Evolutionary conservation across 2,888 invertebrate species (phyloP), one percentile per base, ranked within the genome.

Genomic region (Steinernema scapterisci): DNA sequence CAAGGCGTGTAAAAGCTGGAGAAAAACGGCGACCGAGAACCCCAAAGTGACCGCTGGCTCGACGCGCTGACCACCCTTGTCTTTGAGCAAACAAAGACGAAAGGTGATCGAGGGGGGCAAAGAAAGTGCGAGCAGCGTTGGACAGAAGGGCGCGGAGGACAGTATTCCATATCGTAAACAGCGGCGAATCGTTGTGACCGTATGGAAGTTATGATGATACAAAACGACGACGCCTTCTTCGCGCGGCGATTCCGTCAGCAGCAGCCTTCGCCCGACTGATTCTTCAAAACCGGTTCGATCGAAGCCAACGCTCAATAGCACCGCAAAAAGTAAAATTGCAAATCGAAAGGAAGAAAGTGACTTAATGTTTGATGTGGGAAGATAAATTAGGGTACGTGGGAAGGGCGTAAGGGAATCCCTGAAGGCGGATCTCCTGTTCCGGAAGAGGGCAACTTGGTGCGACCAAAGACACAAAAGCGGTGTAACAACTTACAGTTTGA

Each of bases 401-500:
- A n/a, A n/a, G n/a, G n/a, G n/a, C n/a, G n/a, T n/a, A n/a, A n/a
- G n/a, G n/a, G n/a, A n/a, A n/a, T n/a, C n/a, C n/a, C n/a, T n/a
- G n/a, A n/a, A n/a, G n/a, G n/a, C n/a, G n/a, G n/a, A n/a, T n/a
- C n/a, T n/a, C n/a, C n/a, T n/a, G n/a, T n/a, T n/a, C n/a, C n/a
- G n/a, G n/a, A n/a, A n/a, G n/a, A n/a, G n/a, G n/a, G n/a, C n/a
- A n/a, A n/a, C n/a, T n/a, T n/a, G n/a, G n/a, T n/a, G n/a, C n/a
- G n/a, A n/a, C n/a, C 45, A 44, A 11, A 23, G 23, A 70, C 70
- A n/a, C 13, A n/a, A 46, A 27, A n/a, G 31, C n/a, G 21, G n/a
- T n/a, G n/a, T n/a, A 72, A 44, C 27, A 16, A 82, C 84, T 78
- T 89, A 97, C 97, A 95, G 95, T 88, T 94, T 93, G 89, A 93